Percentiles rank a stretch among this genome's conserved stretches.
These are phyloP conservation scores for Thymelicus sylvestris DNA, from an alignment of 2,888 invertebrate species.

Conservation along the genomic window DNA sequence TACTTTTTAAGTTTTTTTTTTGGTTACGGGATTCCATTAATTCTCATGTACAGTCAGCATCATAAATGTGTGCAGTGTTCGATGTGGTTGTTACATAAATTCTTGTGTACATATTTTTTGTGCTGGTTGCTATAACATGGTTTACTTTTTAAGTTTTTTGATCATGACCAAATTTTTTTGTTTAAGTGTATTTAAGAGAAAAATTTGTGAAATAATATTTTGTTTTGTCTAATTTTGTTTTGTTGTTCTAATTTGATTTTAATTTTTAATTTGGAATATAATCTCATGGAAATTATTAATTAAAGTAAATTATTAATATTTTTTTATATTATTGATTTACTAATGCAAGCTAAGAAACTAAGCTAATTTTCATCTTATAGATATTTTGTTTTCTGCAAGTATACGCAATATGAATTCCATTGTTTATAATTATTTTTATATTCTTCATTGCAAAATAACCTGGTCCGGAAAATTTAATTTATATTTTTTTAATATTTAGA, in stretches of 20 bases:
- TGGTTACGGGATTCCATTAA: constrained; percentile 36
- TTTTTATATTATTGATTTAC: background rate
- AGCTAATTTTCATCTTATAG: background rate
- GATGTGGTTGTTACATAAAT: background rate
- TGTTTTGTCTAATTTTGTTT: background rate
- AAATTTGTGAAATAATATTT: background rate
- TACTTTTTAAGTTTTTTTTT: constrained; percentile 34
- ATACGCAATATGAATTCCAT: background rate
- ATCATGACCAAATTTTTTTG: background rate
- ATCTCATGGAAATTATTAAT: background rate
- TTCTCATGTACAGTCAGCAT: constrained; percentile 23
- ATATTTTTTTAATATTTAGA: too few species aligned
- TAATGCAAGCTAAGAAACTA: background rate
- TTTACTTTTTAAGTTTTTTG: constrained; percentile 29
- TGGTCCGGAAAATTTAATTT: too few species aligned
- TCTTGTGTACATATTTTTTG: constrained; percentile 28
- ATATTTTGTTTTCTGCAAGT: background rate
- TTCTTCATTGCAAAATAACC: too few species aligned
- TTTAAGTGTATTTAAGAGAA: constrained; percentile 13
- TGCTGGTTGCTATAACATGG: constrained; percentile 16
- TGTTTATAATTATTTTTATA: too few species aligned
- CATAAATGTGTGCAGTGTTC: constrained; percentile 25
- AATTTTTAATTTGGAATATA: background rate
- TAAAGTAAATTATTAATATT: background rate
- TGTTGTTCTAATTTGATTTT: background rate